Conservation (phyloP, 2,888 invertebrate genomes). For the Sialis lutaria region DNA sequence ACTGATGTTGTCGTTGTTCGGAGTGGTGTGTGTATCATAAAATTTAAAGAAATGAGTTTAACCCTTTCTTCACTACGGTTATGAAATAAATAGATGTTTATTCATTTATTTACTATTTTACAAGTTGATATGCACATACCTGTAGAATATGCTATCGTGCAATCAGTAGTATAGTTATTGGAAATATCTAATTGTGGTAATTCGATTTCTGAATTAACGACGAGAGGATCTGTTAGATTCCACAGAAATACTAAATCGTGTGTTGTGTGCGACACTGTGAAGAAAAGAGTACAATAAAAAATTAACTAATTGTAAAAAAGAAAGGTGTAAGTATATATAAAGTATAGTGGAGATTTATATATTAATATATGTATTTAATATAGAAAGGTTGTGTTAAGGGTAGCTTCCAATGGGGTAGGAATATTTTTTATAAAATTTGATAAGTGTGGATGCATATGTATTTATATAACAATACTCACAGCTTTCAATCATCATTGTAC, state of each 20-base stretch:
- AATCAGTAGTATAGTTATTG: conserved; percentile 76
- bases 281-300: conserved; percentile 5
- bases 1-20: too few species aligned
- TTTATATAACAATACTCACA: conserved; percentile 44
- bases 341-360: background rate
- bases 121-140: conserved; percentile 25
- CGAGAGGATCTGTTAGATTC: conserved; percentile 74
- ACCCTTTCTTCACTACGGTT: too few species aligned
- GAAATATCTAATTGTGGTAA: conserved; percentile 76
- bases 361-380: background rate
- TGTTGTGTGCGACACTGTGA: conserved; percentile 71
- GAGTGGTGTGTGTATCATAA: too few species aligned
- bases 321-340: background rate
- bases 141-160: conserved; percentile 70
- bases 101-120: background rate
- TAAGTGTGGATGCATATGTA: too few species aligned
- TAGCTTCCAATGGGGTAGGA: background rate
- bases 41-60: too few species aligned
- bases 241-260: conserved; percentile 80
- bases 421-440: too few species aligned
- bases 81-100: too few species aligned
- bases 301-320: too few species aligned
- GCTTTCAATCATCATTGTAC: conserved; percentile 88
- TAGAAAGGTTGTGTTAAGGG: background rate
- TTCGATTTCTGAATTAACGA: conserved; percentile 76